Conservation (phyloP, 2,797 vertebrate species). For the Zenarchopterus dispar region DNA sequence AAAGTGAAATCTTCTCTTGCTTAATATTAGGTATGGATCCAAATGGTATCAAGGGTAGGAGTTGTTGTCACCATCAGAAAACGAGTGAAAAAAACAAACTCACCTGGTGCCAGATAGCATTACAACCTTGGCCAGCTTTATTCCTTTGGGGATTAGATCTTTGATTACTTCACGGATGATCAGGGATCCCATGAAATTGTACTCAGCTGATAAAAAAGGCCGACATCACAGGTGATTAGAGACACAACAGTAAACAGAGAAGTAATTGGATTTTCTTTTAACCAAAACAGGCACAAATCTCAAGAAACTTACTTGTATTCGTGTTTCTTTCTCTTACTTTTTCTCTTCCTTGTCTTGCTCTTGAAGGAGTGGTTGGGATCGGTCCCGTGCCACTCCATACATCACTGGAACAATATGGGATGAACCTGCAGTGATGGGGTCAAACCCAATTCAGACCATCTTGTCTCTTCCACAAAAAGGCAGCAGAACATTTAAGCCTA, state of each 20-base stretch:
- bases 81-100: conserved; percentile 32
- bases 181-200: conserved; percentile 86
- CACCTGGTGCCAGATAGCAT: conserved; percentile 88
- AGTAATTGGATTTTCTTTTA: background rate
- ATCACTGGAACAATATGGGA: conserved; percentile 90
- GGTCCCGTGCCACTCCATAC: conserved; percentile 87
- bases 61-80: conserved; percentile 23
- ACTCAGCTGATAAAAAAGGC: conserved; percentile 68
- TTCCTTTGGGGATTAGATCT: conserved; percentile 85
- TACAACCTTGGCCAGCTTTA: conserved; percentile 86
- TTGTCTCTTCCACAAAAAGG: conserved; percentile 7
- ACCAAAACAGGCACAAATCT: background rate
- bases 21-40: conserved; percentile 46
- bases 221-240: conserved; percentile 7
- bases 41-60: conserved; percentile 14
- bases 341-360: conserved; percentile 66
- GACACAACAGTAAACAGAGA: background rate
- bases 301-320: conserved; percentile 68
- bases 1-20: conserved; percentile 61
- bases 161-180: conserved; percentile 88
- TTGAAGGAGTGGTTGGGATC: conserved; percentile 61
- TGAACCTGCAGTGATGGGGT: conserved; percentile 74
- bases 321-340: conserved; percentile 74
- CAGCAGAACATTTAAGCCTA: background rate
- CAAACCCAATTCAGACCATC: background rate